Base-by-base conservation (phyloP, 2,888 invertebrate genomes). In the Dyspetes luteomarginatus region DNA sequence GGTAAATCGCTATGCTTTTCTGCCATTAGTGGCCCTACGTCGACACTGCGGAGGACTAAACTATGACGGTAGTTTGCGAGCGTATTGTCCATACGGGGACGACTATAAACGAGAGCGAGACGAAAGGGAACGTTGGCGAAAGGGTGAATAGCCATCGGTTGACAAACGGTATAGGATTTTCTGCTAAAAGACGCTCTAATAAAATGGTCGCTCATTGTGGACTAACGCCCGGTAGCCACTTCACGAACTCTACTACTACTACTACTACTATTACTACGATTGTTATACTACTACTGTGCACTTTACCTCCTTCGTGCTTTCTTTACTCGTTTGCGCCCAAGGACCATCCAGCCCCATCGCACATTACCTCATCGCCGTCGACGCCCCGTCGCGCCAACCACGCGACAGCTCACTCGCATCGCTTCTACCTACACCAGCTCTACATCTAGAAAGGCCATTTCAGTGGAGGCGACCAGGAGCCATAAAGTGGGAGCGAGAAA, bases 121-220 rank as follows among this genome's bases (percentile, higher is more conserved):
- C 41, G 58, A 36, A 19, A 36, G 65, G 60, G 48, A 69, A 62
- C 67, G 68, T 71, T 73, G 45, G 43, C 50, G 43, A 71, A 65
- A 50, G 81, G 86, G 83, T 85, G 86, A 87, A 88, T 86, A 81
- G 64, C 83, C 84, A 83, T 69, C 75, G 84, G 87, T 85, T 87
- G 87, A 88, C 88, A 89, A 90, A 88, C 88, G 89, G 88, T 89
- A 89, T 89, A 89, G 88, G 88, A 89, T 88, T 88, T 87, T 75
- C 68, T 82, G 87, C 78, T 88, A 89, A 90, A 88, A 89, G 89
- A 90, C 89, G 89, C 86, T 88, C 86, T 88, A 90, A 90, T 90
- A 91, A 90, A 90, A 90, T 88, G 89, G 86, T 88, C 86, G 86
- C 85, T 84, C 85, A 84, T 86, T 85, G 85, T 84, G 80, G 36